A percentile compares a stretch with the other conserved stretches of the same genome.
These are phyloP conservation scores for Sandelia bainsii DNA, from an alignment of 2,797 vertebrate species.

Conservation along the genomic window DNA sequence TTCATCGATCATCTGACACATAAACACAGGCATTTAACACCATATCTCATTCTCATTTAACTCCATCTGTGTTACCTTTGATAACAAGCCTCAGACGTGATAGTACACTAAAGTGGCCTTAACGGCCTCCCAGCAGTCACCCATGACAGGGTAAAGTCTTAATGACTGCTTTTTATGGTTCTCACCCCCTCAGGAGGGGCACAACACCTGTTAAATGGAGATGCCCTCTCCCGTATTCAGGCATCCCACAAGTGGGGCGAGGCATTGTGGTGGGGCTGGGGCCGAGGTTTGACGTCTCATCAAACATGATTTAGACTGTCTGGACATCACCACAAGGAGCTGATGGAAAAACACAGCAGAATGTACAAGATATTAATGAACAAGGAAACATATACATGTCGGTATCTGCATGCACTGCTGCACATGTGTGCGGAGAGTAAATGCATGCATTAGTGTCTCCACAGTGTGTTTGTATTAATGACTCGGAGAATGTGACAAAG, in stretches of 20 bases:
- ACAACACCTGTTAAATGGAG: constrained; percentile 83
- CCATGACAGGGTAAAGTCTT: constrained; percentile 85
- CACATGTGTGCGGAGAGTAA: constrained; percentile 49
- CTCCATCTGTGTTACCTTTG: constrained; percentile 72
- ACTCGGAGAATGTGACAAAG: constrained; percentile 64
- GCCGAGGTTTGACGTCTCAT: constrained; percentile 55
- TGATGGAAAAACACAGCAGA: constrained; percentile 74
- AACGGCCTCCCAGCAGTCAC: constrained; percentile 83
- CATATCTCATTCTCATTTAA: constrained; percentile 63
- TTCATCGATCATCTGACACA: constrained; percentile 27
- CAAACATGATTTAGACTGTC: constrained; percentile 72
- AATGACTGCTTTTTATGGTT: constrained; percentile 80
- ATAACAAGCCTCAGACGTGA: constrained; percentile 79
- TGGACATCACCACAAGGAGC: constrained; percentile 68
- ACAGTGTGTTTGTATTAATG: constrained; percentile 65
- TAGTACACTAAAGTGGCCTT: constrained; percentile 82
- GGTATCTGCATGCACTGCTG: constrained; percentile 35
- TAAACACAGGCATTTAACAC: constrained; percentile 60
- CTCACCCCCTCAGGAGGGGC: constrained; percentile 67
- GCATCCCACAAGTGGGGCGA: constrained; percentile 67
- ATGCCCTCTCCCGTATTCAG: constrained; percentile 50
- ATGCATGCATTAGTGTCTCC: constrained; percentile 59
- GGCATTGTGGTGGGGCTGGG: constrained; percentile 24
- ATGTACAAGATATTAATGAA: constrained; percentile 63
- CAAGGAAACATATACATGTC: constrained; percentile 37